Evolutionary conservation across 2,113 vertebrate genomes (phyloP), one percentile per base, ranked within the genome.

Genomic region (Gila orcuttii): DNA sequence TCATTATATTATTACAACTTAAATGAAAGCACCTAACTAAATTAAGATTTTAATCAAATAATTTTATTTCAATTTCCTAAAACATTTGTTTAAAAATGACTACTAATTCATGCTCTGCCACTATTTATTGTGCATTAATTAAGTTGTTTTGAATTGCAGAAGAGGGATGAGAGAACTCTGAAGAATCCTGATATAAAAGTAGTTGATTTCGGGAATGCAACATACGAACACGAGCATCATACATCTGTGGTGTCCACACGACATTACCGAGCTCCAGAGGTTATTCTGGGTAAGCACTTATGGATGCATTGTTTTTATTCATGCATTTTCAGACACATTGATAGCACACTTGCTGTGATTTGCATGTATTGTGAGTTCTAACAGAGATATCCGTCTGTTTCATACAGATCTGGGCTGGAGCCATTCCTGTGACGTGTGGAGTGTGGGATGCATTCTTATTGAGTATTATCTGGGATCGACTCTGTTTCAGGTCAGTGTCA

Each of bases 381-480:
- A 87, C 25, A 0, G 21, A 33, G 6, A 33, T 15, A 23, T 42
- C 15, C 21, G 1, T 55, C 0, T 73, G 76, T 78, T 87, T 39
- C 52, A 88, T 92, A 82, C 91, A 99, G 98, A 97, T 62, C 91
- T 99, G 87, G 97, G 97, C 86, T 99, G 98, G 98, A 96, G 96
- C 2, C 97, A 98, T 87, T 95, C 97, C 0, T 99, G 98, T 94
- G 98, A 99, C 33, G 96, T 99, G 33, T 99, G 98, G 98, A 99
- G 98, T 86, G 94, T 98, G 90, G 97, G 97, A 77, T 99, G 98
- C 47, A 97, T 99, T 90, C 94, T 99, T 3, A 96, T 98, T 76
- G 98, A 99, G 88, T 98, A 97, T 92, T 99, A 99, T 87, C 94
- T 97, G 1, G 98, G 98, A 83, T 93, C 93, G 60, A 96, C 96